Evolutionary conservation across 64 coral and sea anemone species (phyloP), one percentile per base, ranked within the genome.

Genomic region (Montipora capricornis): DNA sequence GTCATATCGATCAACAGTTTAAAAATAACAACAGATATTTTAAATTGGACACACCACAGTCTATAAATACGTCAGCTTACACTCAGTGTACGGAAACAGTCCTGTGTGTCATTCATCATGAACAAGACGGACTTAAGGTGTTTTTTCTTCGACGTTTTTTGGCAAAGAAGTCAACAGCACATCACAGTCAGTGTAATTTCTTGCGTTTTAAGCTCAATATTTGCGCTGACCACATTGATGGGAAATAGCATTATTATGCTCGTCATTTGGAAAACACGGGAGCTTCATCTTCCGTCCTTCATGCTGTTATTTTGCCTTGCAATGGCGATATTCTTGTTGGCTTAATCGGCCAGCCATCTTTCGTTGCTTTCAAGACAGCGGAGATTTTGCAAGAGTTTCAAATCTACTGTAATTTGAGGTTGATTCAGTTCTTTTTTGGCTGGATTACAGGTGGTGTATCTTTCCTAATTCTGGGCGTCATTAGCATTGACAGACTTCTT

Each of bases 261-360:
- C 15, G 90, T 64, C 57, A 92, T 92, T 61, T 83, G 74, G 71
- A 92, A 67, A 66, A 64, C 19, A 10, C 10, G 57, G 2, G 68
- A 71, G 6, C 46, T 92, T 15, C 52, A 75, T 66, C 47, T 73
- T 9, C 80, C 90, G 6, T 47, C 68, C 5, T 84, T 77, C 74
- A 75, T 81, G 4, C 47, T 92, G 53, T 5, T 92, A 7, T 81
- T 78, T 16, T 85, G 80, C 14, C 17, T 92, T 5, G 90, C 90
- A 14, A 2, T 75, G 5, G 77, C 90, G 5, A 92, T 84, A 26
- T 92, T 5, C 80, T 82, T 5, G 81, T 92, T 13, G 90, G 90
- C 9, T 59, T 85, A 7, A 17, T 85, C n/a, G 50, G 81, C 12
- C 90, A 92, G 51, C 81, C 90, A 13, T 76, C 60, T 2, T 92